Conservation (phyloP, 2,888 invertebrate species). For the Nesidiocoris tenuis region DNA sequence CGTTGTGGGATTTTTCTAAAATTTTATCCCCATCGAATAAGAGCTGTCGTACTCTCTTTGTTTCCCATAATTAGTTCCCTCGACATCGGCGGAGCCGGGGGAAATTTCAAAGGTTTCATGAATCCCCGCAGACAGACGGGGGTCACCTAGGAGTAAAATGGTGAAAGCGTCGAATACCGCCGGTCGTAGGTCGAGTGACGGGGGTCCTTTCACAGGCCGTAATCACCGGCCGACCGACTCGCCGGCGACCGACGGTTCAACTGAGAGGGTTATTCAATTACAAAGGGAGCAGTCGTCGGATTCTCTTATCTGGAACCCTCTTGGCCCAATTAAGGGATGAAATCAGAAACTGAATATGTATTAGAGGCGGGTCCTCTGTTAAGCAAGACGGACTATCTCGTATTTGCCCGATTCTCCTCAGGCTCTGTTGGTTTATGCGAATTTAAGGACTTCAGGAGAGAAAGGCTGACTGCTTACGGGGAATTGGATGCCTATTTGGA, state of each 20-base stretch:
- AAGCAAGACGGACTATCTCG: not conserved
- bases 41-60: not conserved
- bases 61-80: not conserved
- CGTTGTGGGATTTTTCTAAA: no score
- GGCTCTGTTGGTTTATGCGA: no score
- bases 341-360: constrained; percentile 40
- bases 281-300: not conserved
- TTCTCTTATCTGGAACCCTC: not conserved
- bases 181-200: not conserved
- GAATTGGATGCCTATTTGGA: not conserved
- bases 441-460: not conserved
- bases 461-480: not conserved
- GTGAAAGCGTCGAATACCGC: not conserved
- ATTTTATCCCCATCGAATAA: no score
- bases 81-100: no score
- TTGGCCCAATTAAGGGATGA: constrained; percentile 26
- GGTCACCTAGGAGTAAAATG: not conserved
- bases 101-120: not conserved
- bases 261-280: constrained; percentile 34
- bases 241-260: not conserved
- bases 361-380: not conserved
- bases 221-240: no score
- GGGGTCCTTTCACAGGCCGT: constrained; percentile 28
- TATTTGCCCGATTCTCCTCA: not conserved
- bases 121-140: not conserved